Conservation (phyloP, 92 coral and sea anemone species). For the Bergia puertoricense region DNA sequence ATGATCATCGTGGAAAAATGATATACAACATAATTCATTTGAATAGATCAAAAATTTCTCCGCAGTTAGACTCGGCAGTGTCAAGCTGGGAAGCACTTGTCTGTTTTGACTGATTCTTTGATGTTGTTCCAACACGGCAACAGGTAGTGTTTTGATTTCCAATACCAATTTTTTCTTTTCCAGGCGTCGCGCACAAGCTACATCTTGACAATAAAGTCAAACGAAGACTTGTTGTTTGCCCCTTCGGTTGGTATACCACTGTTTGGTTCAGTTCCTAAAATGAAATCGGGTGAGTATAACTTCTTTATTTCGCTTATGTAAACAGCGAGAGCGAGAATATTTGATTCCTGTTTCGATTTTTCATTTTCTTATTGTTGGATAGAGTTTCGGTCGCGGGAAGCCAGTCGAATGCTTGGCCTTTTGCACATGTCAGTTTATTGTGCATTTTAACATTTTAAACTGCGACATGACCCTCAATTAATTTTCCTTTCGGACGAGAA, state of each 20-base stretch:
- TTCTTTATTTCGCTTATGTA: neutral
- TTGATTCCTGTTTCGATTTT: neutral
- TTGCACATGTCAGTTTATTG: neutral
- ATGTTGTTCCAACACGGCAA: neutral
- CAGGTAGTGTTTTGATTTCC: constrained; percentile 19
- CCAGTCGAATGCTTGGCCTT: constrained; percentile 6
- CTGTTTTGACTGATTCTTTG: neutral
- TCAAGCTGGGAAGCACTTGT: neutral
- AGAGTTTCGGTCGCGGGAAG: constrained; percentile 1
- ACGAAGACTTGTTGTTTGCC: constrained; percentile 52
- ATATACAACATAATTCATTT: neutral
- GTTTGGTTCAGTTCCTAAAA: constrained; percentile 49
- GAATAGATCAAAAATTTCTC: neutral
- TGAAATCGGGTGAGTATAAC: constrained; percentile 46
- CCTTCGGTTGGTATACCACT: constrained; percentile 56
- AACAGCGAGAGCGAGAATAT: neutral
- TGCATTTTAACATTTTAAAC: neutral
- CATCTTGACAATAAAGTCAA: constrained; percentile 51
- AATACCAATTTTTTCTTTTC: constrained; percentile 17
- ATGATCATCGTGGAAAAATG: neutral
- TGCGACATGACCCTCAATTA: constrained; percentile 2
- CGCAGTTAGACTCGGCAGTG: neutral
- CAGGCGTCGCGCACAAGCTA: constrained; percentile 53
- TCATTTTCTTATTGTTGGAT: too few relatives aligned
- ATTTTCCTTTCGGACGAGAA: neutral